These are phyloP conservation scores for Meliscaeva auricollis DNA, from an alignment of 2,888 invertebrate genomes.

Conservation along the genomic window DNA sequence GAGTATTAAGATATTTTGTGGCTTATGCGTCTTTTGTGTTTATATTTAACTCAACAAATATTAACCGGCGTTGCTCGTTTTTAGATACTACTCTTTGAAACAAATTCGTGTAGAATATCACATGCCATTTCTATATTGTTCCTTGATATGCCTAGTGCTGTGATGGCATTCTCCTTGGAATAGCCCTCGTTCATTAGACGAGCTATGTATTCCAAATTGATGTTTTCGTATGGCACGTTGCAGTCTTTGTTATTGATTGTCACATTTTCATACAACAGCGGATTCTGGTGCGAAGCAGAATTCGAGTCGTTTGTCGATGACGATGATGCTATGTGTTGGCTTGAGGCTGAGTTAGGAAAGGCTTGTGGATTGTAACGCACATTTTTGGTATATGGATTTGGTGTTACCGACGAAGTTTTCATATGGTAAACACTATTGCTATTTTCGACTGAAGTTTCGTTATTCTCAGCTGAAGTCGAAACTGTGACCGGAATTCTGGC, in stretches of 20 bases:
- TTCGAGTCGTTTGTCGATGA: slow-evolving; percentile 70
- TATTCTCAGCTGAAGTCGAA: slow-evolving; percentile 44
- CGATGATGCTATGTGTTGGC: slow-evolving; percentile 70
- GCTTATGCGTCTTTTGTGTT: slow-evolving; percentile 36
- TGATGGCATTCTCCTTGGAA: slow-evolving; percentile 94
- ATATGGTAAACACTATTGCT: slow-evolving; percentile 68
- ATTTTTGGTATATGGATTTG: slow-evolving; percentile 68
- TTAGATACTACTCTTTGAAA: slow-evolving; percentile 86
- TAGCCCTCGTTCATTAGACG: slow-evolving; percentile 95
- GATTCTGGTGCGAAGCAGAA: slow-evolving; percentile 77
- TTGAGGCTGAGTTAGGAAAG: slow-evolving; percentile 68
- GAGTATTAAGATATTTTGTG: slow-evolving; percentile 56
- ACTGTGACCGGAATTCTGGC: slow-evolving; percentile 80
- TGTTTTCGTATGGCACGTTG: slow-evolving; percentile 92
- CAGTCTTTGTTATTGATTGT: slow-evolving; percentile 84
- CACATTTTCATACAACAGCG: slow-evolving; percentile 84
- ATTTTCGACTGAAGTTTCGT: slow-evolving; percentile 59
- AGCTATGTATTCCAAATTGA: slow-evolving; percentile 95
- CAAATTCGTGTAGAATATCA: slow-evolving; percentile 96
- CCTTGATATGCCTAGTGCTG: slow-evolving; percentile 95
- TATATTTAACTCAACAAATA: slow-evolving; percentile 38
- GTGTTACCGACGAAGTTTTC: slow-evolving; percentile 48
- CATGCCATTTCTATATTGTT: slow-evolving; percentile 98
- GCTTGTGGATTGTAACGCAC: slow-evolving; percentile 73
- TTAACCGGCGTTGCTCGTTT: slow-evolving; percentile 43